Evolutionary conservation across 2,888 invertebrate species (phyloP), one percentile per base, ranked within the genome.

Genomic region (Tetragonisca angustula): DNA sequence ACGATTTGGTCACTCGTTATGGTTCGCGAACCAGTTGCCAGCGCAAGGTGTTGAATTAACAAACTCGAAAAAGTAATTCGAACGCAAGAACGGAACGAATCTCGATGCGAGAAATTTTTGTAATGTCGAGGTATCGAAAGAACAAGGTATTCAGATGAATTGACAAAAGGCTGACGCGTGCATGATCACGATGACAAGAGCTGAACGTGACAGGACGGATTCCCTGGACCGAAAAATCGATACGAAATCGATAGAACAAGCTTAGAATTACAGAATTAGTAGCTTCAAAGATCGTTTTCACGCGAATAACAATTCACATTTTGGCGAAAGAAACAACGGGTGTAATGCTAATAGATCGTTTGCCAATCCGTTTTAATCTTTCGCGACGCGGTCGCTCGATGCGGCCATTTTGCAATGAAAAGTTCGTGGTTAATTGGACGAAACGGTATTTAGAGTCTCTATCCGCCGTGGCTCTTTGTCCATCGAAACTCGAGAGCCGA

Each of bases 181-280:
- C 67, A 65, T 43, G 72, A 13, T 67, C 36, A 36, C 74, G 69
- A 77, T 56, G 81, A 84, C 70, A 71, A 73, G 49, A 72, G 32
- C 54, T 17, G 49, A 32, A 59, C 49, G 64, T 61, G 67, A 75
- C 56, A n/a, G 52, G 27, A 17, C 56, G 24, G 17, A 69, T 24
- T 49, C 27, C 68, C 43, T 27, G 54, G 17, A 4, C 52, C 61
- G 9, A 27, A 24, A 27, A 52, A 9, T 67, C 13, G 17, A 36
- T 6, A 52, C n/a, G 21, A 21, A n/a, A 17, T 32, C 70, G 50
- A 62, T 24, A 49, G 9, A 27, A 27, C 27, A 24, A 54, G 43
- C 52, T 32, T 32, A 32, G 32, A 50, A 62, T 52, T 62, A 27
- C 2, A 27, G 27, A 27, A 27, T 27, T 27, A 27, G 52, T 61